A percentile compares a stretch with the other conserved stretches of the same genome.
These are phyloP conservation scores for Yponomeuta cagnagella DNA, from an alignment of 2,888 invertebrate species.

Conservation along the genomic window DNA sequence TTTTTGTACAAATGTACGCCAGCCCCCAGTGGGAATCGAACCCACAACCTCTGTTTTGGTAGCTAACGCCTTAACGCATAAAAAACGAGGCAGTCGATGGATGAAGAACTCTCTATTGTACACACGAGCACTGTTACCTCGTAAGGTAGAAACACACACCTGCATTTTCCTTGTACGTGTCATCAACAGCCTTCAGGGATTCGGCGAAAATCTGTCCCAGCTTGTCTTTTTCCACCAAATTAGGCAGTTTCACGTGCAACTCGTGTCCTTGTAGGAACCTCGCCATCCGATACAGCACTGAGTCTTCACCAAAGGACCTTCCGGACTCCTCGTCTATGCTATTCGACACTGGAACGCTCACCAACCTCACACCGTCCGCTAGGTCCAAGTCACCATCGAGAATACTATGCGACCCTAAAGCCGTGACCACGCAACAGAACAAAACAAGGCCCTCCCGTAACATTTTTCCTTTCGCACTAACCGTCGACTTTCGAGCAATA, in stretches of 20 bases:
- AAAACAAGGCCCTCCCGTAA: constrained; percentile 33
- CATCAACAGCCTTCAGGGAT: constrained; percentile 68
- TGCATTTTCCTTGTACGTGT: constrained; percentile 58
- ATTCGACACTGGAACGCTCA: constrained; percentile 69
- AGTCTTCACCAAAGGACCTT: constrained; percentile 66
- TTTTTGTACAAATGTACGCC: too few relatives aligned
- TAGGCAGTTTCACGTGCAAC: constrained; percentile 81
- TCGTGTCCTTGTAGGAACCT: constrained; percentile 84
- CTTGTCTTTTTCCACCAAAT: constrained; percentile 80
- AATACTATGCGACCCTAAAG: constrained; percentile 36
- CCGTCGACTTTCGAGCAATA: constrained; percentile 49
- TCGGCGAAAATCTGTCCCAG: constrained; percentile 76
- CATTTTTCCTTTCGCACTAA: constrained; percentile 40
- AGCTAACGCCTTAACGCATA: too few relatives aligned
- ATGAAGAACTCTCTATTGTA: too few relatives aligned
- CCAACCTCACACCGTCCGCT: constrained; percentile 79
- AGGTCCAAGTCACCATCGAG: constrained; percentile 74
- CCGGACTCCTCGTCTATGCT: constrained; percentile 61
- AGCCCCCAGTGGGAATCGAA: too few relatives aligned
- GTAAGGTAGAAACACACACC: constrained; percentile 36
- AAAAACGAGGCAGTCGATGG: too few relatives aligned
- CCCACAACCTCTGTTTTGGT: too few relatives aligned
- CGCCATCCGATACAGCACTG: constrained; percentile 75
- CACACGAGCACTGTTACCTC: too few relatives aligned
- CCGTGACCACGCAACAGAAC: constrained; percentile 31